These are phyloP conservation scores for Baronia brevicornis DNA, from an alignment of 2,888 invertebrate genomes.

Conservation along the genomic window DNA sequence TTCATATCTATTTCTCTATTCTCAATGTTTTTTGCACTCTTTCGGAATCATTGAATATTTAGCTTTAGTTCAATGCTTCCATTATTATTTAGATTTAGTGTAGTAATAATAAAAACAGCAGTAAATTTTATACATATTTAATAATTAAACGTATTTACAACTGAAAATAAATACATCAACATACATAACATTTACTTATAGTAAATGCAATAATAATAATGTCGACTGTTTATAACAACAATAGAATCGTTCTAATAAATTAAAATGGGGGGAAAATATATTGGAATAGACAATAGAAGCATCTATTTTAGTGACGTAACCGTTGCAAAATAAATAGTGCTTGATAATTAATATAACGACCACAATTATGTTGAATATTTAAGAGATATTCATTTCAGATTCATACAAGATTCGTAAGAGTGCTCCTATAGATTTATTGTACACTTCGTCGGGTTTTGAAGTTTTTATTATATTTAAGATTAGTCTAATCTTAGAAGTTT, in stretches of 20 bases:
- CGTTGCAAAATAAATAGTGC: no score
- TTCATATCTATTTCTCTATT: no score
- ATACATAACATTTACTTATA: constrained; percentile 40
- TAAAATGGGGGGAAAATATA: neutral
- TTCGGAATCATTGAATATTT: no score
- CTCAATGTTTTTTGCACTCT: no score
- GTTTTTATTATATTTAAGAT: constrained; percentile 29
- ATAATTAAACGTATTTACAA: constrained; percentile 67
- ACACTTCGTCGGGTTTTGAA: constrained; percentile 30
- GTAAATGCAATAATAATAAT: constrained; percentile 38
- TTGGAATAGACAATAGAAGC: constrained; percentile 5
- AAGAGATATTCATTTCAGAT: constrained; percentile 41
- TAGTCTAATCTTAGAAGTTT: constrained; percentile 83
- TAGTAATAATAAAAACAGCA: constrained; percentile 6
- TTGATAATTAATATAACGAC: neutral
- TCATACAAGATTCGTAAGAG: constrained; percentile 58
- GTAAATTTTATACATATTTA: constrained; percentile 30
- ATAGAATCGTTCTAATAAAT: constrained; percentile 37
- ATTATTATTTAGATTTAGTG: no score
- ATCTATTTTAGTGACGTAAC: no score
- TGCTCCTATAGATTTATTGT: constrained; percentile 23
- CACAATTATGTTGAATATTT: constrained; percentile 7
- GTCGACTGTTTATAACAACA: constrained; percentile 25
- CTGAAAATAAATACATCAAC: constrained; percentile 54
- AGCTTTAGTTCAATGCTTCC: no score